These are phyloP conservation scores for Chrysina gloriosa DNA, from an alignment of 2,888 invertebrate species.

Conservation along the genomic window DNA sequence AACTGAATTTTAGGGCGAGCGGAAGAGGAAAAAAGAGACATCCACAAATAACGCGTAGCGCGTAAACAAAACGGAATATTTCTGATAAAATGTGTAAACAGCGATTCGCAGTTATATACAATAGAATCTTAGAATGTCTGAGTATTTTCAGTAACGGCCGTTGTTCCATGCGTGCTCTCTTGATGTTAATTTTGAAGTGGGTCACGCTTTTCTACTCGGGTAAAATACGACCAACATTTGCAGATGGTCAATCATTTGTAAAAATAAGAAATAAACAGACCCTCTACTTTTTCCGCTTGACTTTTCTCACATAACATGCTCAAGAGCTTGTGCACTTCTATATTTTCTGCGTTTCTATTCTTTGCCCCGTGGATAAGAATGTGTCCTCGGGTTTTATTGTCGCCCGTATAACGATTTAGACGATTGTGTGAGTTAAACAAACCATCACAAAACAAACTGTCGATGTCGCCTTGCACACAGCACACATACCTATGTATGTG, in stretches of 20 bases:
- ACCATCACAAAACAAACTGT: conserved; percentile 17
- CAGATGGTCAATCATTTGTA: conserved; percentile 47
- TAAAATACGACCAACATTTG: conserved; percentile 40
- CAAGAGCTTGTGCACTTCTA: conserved; percentile 23
- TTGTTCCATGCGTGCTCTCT: conserved; percentile 9
- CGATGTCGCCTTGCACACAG: background rate
- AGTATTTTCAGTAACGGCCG: conserved; percentile 27
- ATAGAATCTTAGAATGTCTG: background rate
- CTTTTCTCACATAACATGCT: conserved; percentile 46
- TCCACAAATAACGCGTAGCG: background rate
- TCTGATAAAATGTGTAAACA: conserved; percentile 29
- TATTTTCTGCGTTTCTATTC: conserved; percentile 26
- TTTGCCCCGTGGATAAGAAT: conserved; percentile 26
- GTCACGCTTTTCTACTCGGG: conserved; percentile 30
- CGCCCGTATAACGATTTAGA: conserved; percentile 41
- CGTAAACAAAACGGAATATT: conserved; percentile 19
- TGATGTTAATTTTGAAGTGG: conserved; percentile 31
- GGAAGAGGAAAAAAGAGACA: background rate
- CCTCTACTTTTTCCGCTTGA: conserved; percentile 47
- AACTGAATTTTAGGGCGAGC: conserved; percentile 20
- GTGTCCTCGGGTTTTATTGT: conserved; percentile 25
- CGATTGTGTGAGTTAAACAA: conserved; percentile 35
- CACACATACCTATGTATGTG: background rate
- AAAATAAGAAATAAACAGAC: conserved; percentile 45
- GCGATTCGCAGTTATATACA: background rate